phyloP scores from a whole-genome alignment of 1,140 invertebrate genomes.

The Neodiprion lecontei region DNA sequence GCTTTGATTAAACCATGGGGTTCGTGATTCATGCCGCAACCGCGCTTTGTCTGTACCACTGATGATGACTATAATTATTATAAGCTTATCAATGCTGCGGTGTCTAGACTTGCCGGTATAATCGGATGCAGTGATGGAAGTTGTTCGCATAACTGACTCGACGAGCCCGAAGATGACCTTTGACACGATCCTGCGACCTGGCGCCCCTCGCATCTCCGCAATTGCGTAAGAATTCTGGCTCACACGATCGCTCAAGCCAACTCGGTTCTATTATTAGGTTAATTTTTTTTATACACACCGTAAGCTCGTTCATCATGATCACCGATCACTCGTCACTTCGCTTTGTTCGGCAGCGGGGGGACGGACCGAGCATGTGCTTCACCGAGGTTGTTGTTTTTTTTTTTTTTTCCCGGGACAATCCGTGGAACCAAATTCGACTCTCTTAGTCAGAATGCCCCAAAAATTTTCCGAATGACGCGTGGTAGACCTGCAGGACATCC shows the following conservation, averaged over 20 bases:
- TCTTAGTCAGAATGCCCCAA: background rate
- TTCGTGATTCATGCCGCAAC: too few species aligned
- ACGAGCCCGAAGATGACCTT: too few species aligned
- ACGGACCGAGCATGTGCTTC: background rate
- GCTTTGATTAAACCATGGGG: too few species aligned
- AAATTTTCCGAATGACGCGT: too few species aligned
- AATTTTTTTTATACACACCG: constrained; percentile 12
- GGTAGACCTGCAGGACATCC: too few species aligned
- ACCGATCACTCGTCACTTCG: constrained; percentile 27
- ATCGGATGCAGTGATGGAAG: background rate
- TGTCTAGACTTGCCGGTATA: too few species aligned
- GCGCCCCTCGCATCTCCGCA: background rate
- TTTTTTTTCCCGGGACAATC: constrained; percentile 12
- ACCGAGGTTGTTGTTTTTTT: constrained; percentile 13
- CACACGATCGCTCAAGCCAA: background rate
- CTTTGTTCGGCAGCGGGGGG: background rate
- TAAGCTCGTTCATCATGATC: constrained; percentile 30
- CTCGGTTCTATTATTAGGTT: constrained; percentile 24
- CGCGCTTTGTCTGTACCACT: too few species aligned
- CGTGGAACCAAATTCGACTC: constrained; percentile 12
- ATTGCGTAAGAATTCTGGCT: background rate
- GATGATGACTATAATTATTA: background rate
- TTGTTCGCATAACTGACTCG: too few species aligned
- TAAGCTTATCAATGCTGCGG: background rate
- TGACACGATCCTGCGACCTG: too few species aligned